A percentile compares a stretch with the other conserved stretches of the same genome.
Conservation (phyloP, 1,140 invertebrate genomes). For the Euwallacea fornicatus region DNA sequence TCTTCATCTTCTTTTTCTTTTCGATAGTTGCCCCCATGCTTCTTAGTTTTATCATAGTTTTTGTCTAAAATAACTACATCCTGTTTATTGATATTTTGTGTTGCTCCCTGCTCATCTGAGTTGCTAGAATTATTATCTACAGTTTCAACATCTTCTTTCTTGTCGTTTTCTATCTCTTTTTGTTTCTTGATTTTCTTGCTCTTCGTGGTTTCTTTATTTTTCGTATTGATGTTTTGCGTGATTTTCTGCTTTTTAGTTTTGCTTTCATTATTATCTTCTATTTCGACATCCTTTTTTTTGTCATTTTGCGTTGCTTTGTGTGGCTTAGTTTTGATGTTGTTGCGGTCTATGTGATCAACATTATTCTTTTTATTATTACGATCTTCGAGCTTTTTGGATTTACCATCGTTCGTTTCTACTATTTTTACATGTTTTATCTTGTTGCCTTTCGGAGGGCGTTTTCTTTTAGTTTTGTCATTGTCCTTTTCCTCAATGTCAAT, state of each 20-base stretch:
- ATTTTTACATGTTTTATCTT: slow-evolving; percentile 1
- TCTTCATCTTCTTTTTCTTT: slow-evolving; percentile 2
- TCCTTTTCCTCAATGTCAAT: slow-evolving; percentile 12
- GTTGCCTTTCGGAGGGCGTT: background rate
- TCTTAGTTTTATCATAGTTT: slow-evolving; percentile 31
- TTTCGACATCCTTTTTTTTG: no score
- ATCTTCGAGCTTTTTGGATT: no score
- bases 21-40: slow-evolving; percentile 31
- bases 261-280: no score
- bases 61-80: slow-evolving; percentile 20
- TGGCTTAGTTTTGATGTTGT: no score
- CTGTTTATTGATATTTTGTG: background rate
- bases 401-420: background rate
- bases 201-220: no score
- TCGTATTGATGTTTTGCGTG: no score
- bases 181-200: no score
- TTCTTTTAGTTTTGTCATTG: background rate
- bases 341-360: no score
- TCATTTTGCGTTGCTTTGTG: no score
- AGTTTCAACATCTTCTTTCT: background rate
- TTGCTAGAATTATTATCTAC: slow-evolving; percentile 4
- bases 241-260: no score
- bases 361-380: no score
- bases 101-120: background rate
- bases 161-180: no score